phyloP scores from a whole-genome alignment of 2,113 vertebrate genomes.

The Myrmecobius fasciatus region DNA sequence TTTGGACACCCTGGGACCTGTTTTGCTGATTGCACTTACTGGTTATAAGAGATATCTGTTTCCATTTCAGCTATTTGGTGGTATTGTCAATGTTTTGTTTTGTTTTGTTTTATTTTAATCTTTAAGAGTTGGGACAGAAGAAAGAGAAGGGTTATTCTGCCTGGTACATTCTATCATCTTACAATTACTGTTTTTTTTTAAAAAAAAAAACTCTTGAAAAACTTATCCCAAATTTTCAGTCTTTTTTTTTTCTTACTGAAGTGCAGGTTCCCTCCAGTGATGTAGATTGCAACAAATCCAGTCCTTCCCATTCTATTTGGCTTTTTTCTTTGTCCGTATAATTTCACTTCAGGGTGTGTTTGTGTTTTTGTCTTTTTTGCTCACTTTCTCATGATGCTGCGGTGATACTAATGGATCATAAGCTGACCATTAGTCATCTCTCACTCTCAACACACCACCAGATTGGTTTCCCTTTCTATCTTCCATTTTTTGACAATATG shows the following conservation, averaged over 20 bases:
- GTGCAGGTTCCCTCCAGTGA: neutral
- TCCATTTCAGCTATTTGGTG: too few species aligned
- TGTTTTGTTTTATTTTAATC: neutral
- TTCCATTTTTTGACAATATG: neutral
- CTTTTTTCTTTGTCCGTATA: neutral
- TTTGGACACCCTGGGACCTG: neutral
- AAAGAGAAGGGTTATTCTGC: neutral
- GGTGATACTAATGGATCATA: neutral
- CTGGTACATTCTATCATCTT: neutral
- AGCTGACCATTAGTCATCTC: neutral
- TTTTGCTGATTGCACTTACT: neutral
- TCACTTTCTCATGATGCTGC: neutral
- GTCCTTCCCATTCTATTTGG: neutral
- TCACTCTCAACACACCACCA: neutral
- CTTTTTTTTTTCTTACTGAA: neutral
- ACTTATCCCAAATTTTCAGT: neutral
- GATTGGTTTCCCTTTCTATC: neutral
- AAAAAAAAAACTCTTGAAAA: neutral
- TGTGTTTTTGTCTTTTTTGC: neutral
- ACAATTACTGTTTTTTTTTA: neutral
- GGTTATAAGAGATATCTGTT: neutral
- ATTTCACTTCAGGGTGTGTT: neutral
- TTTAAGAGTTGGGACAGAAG: neutral
- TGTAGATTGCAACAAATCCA: neutral
- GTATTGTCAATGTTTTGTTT: neutral